Conservation (phyloP, 2,113 vertebrate genomes). For the Gasterosteus aculeatus region DNA sequence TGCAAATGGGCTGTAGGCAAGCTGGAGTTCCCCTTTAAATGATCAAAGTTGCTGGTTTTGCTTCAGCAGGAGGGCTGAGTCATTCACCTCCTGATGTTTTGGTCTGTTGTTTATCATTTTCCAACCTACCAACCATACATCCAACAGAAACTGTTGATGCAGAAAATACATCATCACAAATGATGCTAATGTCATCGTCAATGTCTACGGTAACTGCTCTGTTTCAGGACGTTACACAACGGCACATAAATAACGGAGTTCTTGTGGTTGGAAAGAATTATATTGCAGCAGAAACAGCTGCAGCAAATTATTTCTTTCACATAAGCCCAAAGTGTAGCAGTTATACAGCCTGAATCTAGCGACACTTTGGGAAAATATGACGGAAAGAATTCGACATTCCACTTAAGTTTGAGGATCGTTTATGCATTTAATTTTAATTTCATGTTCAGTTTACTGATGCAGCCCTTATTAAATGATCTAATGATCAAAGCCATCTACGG, state of each 20-base stretch:
- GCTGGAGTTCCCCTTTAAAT: slow-evolving; percentile 9
- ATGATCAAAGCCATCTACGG: neutral
- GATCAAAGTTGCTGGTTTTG: neutral
- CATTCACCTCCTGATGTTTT: slow-evolving; percentile 20
- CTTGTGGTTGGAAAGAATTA: slow-evolving; percentile 17
- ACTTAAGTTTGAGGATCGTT: neutral
- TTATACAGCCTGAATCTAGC: neutral
- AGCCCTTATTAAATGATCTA: neutral
- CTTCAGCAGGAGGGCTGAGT: slow-evolving; percentile 5
- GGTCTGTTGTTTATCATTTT: slow-evolving; percentile 30
- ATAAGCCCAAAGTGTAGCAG: neutral
- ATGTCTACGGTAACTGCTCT: slow-evolving; percentile 30
- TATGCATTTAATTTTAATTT: neutral
- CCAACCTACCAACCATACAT: slow-evolving; percentile 22
- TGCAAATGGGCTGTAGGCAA: neutral
- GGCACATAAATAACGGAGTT: slow-evolving; percentile 31
- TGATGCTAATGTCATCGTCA: slow-evolving; percentile 16
- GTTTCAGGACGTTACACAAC: slow-evolving; percentile 39
- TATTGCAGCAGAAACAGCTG: slow-evolving; percentile 35
- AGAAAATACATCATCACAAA: slow-evolving; percentile 4
- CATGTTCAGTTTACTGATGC: neutral
- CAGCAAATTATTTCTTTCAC: slow-evolving; percentile 14
- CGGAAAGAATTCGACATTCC: neutral
- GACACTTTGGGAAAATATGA: neutral
- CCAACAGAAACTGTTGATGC: slow-evolving; percentile 28